These are phyloP conservation scores for Ardeotis arabs DNA, from an alignment of 2,113 vertebrate species.

Conservation along the genomic window DNA sequence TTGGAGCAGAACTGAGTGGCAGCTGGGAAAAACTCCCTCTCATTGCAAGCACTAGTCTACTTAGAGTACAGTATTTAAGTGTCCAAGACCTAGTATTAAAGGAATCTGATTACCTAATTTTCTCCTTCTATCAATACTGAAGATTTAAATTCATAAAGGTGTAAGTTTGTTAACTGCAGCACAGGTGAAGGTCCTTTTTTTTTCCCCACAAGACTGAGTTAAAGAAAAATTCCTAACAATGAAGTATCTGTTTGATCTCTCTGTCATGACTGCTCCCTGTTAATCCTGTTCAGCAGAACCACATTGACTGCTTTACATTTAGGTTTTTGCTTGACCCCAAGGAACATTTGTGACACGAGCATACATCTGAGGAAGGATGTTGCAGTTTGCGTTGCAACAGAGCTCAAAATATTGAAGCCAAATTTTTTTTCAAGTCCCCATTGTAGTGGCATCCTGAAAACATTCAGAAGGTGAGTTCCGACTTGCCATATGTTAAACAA, in stretches of 20 bases:
- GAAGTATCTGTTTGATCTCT: background rate
- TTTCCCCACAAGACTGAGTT: background rate
- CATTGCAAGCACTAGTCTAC: background rate
- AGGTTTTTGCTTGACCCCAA: background rate
- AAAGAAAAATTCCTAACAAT: background rate
- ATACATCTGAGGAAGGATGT: background rate
- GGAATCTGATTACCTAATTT: background rate
- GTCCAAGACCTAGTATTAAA: background rate
- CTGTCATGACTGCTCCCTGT: background rate
- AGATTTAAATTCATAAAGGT: background rate
- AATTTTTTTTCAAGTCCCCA: background rate
- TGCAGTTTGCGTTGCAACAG: background rate
- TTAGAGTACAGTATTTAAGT: background rate
- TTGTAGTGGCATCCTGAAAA: background rate
- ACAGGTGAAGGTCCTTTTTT: background rate
- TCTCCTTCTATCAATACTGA: background rate
- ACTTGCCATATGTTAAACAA: background rate
- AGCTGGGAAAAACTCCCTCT: background rate
- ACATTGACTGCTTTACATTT: background rate
- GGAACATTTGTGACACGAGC: background rate
- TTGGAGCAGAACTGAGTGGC: background rate
- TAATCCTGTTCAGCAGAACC: background rate
- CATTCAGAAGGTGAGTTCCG: background rate
- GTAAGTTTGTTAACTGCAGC: background rate
- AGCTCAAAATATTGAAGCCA: background rate